Evolutionary conservation across 2,113 vertebrate genomes (phyloP).

Genomic region (Oceanodroma tethys): DNA sequence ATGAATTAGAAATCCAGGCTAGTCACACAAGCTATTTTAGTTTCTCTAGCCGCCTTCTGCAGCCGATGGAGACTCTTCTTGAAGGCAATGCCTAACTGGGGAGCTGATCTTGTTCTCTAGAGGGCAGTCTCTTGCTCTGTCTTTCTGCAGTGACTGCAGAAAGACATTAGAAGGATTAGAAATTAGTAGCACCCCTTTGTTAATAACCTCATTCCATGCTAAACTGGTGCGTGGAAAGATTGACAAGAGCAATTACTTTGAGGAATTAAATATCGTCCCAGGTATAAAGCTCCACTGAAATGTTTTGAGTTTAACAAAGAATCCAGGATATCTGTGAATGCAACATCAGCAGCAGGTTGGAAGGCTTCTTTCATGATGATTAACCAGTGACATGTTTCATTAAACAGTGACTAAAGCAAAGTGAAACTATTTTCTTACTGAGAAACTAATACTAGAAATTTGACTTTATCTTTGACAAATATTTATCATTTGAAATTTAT

Average conservation of each 20-base stretch:
- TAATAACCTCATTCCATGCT: not conserved
- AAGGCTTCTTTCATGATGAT: not conserved
- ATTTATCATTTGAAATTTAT: not conserved
- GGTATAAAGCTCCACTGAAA: not conserved
- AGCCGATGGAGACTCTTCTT: not conserved
- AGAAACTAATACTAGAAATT: not conserved
- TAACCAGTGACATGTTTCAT: not conserved
- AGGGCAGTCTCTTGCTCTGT: not conserved
- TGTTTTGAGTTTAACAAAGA: not conserved
- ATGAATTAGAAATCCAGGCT: conserved; percentile 1
- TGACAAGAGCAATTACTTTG: not conserved
- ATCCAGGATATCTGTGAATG: not conserved
- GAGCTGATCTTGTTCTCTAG: not conserved
- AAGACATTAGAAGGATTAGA: not conserved
- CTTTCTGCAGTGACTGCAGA: not conserved
- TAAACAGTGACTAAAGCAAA: not conserved
- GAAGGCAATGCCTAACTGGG: fast-evolving
- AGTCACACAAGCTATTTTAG: not conserved
- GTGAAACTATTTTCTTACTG: not conserved
- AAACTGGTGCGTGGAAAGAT: not conserved
- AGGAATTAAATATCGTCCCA: not conserved
- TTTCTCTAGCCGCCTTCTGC: not conserved
- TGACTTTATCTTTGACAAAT: not conserved
- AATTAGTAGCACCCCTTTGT: not conserved
- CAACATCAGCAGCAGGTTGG: not conserved